Evolutionary conservation across 2,113 vertebrate species (phyloP).

Genomic region (Chloroceryle aenea): DNA sequence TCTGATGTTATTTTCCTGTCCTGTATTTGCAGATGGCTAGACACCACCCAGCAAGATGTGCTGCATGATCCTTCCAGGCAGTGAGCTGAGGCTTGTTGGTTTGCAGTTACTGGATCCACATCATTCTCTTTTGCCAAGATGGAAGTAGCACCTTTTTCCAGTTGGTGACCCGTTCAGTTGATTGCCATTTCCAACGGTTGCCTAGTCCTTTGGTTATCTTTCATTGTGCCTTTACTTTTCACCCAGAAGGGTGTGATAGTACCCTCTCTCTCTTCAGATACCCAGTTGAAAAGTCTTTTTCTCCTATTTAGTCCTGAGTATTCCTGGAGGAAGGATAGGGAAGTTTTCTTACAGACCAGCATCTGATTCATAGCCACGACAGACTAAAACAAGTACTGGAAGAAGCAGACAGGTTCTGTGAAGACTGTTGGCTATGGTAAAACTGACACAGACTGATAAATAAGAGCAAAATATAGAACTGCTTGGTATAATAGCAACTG

Average conservation of each 20-base stretch:
- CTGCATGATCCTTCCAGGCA: not conserved
- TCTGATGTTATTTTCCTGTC: not conserved
- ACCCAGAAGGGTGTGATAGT: not conserved
- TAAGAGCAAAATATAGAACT: not conserved
- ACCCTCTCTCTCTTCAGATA: not conserved
- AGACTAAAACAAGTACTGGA: not conserved
- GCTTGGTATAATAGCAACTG: not conserved
- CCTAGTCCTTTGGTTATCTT: not conserved
- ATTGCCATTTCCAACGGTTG: not conserved
- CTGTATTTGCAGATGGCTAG: not conserved
- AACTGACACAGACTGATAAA: not conserved
- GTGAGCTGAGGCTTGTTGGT: not conserved
- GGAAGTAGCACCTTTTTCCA: not conserved
- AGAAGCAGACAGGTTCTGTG: not conserved
- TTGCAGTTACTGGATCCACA: not conserved
- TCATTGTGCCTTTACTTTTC: not conserved
- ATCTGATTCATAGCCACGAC: not conserved
- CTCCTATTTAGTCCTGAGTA: not conserved
- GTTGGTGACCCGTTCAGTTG: not conserved
- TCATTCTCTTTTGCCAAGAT: not conserved
- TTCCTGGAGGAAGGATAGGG: not conserved
- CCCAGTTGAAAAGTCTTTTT: not conserved
- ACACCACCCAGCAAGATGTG: not conserved
- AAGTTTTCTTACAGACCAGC: not conserved
- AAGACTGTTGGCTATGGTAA: not conserved